Base-by-base conservation (phyloP, 2,888 invertebrate species). In the Melipona bicolor region DNA sequence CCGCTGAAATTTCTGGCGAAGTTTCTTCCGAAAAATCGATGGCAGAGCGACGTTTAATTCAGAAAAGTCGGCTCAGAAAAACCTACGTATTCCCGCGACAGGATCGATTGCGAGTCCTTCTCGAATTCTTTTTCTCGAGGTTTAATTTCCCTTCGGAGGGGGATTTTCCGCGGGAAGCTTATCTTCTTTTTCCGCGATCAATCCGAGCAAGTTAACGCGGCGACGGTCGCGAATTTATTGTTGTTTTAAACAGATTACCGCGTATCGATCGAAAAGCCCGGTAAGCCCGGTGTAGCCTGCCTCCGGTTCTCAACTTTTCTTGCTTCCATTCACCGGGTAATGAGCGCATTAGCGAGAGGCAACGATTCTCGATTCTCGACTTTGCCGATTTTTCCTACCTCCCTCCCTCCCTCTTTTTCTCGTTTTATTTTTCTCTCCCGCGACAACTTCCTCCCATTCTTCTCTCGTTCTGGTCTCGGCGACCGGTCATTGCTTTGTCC, bases 251-350 rank as follows among this genome's bases (percentile, higher is more conserved):
- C 72, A 65, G 72, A 77, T 77, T 77, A 71, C 71, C 49, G 64
- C 13, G 71, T 72, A 77, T 72, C 72, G 77, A 72, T 77, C 72
- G 77, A 49, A n/a, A 17, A 71, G 17, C 27, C 27, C 36, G 62
- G 52, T 70, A 43, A 24, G 11, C 27, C 62, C 43, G 43, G 43
- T 19, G 64, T 43, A 27, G 27, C 49, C 72, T 43, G 49, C 52
- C 64, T 72, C 64, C 67, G 61, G 65, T 79, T 74, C 67, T 67
- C 74, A 52, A 74, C 50, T 79, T 79, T 74, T 79, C 61, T 52
- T 68, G 74, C 74, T 68, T 67, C 79, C 59, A 73, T 79, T 74
- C 74, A 73, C 74, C 79, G 67, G 21, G 79, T 79, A 79, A 79
- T 74, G 79, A 79, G 79, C 73, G 74, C 74, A 79, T 74, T 79